Evolutionary conservation across 2,113 vertebrate species (phyloP), one percentile per base, ranked within the genome.

Genomic region (Neogale vison): DNA sequence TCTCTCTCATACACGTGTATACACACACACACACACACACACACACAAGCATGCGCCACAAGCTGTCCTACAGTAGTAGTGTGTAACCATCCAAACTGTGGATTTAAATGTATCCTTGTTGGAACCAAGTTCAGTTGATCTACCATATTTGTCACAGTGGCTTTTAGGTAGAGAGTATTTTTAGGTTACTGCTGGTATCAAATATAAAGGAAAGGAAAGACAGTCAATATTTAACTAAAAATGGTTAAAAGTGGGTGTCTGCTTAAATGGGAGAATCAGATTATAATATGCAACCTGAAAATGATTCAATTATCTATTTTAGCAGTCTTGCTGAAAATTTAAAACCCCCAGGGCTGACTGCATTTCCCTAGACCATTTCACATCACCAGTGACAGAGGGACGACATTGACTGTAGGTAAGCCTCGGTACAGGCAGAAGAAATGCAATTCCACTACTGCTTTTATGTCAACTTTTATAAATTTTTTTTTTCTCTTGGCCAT

Each of bases 181-280:
- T 90, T 52, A 50, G 31, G 24, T 71, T 84, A 69, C n/a, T 82
- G 45, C 21, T 88, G 67, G n/a, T 63, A 63, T 34, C 65, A 94
- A 92, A 85, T 80, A 86, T n/a, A 45, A 87, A 95, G 52, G 15
- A 69, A 80, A 65, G 31, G 21, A 71, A 97, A 86, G 55, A 82
- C 23, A 87, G 81, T 96, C 18, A 77, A 50, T 69, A 90, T 93
- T 96, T 63, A 83, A 74, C 55, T 72, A 91, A 50, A 90, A 82
- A 89, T 81, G 39, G 20, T 72, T 72, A 90, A 45, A 95, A 85
- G 26, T 81, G 36, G 39, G 24, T 86, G 42, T 80, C 67, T 72
- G 15, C 20, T 86, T 87, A 74, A 4, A 82, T 10, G 50, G 20
- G 89, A 88, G 65, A 96, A 80, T 88, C 63, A 83, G 81, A 82